A percentile compares a stretch with the other conserved stretches of the same genome.
phyloP scores from a whole-genome alignment of 2,797 vertebrate genomes.

The Yasuhikotakia modesta region DNA sequence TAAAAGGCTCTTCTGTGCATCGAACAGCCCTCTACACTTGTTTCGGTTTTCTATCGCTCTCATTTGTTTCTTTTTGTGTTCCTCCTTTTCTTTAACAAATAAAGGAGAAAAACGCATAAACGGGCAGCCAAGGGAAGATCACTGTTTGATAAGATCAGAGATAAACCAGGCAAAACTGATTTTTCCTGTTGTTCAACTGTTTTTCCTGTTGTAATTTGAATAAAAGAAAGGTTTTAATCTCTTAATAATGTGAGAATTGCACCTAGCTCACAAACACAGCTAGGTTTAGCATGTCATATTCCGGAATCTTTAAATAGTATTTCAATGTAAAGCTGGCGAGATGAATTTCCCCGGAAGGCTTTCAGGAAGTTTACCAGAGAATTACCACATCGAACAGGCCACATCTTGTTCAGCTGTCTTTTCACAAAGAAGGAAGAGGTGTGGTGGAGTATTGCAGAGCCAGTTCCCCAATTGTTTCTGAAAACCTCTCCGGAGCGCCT shows the following conservation, averaged over 20 bases:
- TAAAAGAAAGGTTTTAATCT: not conserved
- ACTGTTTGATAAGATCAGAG: not conserved
- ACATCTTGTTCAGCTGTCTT: conserved; percentile 48
- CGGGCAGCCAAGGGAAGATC: not conserved
- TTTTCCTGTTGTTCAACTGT: not conserved
- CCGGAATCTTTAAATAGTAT: not conserved
- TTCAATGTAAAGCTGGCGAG: not conserved
- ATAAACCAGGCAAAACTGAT: not conserved
- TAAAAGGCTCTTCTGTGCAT: conserved; percentile 6
- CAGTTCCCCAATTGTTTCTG: conserved; percentile 1
- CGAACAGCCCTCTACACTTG: not conserved
- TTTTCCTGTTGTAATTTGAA: not conserved
- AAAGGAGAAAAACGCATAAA: not conserved
- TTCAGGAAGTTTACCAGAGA: not conserved
- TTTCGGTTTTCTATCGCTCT: not conserved
- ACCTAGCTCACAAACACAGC: not conserved
- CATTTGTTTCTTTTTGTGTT: not conserved
- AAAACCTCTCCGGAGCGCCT: not conserved
- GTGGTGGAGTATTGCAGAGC: conserved; percentile 10
- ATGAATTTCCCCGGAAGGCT: not conserved
- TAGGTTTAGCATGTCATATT: not conserved
- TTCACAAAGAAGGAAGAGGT: conserved; percentile 35
- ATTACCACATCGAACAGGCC: conserved; percentile 45
- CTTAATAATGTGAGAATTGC: not conserved
- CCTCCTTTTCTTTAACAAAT: conserved; percentile 6